Evolutionary conservation across 2,113 vertebrate species (phyloP).

Genomic region (Vombatus ursinus): DNA sequence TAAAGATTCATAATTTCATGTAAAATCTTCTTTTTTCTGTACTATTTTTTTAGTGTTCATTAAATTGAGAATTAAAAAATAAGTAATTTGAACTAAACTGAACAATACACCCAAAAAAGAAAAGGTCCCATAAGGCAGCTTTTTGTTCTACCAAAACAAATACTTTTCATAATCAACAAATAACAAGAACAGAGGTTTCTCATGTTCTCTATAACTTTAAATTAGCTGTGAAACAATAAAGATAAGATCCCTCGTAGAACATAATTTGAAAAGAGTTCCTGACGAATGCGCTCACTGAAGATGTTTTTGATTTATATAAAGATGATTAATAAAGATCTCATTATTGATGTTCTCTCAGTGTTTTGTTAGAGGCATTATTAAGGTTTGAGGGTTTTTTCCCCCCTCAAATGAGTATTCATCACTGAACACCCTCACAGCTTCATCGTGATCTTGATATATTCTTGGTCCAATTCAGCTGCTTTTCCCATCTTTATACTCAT

Average conservation of each 20-base stretch:
- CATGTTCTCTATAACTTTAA: neutral
- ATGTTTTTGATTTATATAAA: neutral
- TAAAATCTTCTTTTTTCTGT: neutral
- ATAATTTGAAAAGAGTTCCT: neutral
- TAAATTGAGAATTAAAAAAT: neutral
- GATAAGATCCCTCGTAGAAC: neutral
- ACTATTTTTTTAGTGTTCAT: neutral
- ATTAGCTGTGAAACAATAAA: neutral
- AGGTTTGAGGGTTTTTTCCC: neutral
- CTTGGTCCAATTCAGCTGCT: neutral
- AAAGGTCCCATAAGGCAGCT: neutral
- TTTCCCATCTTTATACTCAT: neutral
- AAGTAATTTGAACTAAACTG: neutral
- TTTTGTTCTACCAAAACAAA: neutral
- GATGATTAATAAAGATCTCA: neutral
- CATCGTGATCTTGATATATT: neutral
- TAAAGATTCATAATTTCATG: neutral
- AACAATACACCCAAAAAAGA: neutral
- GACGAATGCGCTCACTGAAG: neutral
- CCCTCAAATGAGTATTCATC: neutral
- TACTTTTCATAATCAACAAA: neutral
- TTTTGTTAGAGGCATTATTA: neutral
- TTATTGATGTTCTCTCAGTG: neutral
- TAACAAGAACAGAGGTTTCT: neutral
- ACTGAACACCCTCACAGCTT: neutral